phyloP scores from a whole-genome alignment of 1,140 invertebrate genomes.

The Protaetia brevitarsis region DNA sequence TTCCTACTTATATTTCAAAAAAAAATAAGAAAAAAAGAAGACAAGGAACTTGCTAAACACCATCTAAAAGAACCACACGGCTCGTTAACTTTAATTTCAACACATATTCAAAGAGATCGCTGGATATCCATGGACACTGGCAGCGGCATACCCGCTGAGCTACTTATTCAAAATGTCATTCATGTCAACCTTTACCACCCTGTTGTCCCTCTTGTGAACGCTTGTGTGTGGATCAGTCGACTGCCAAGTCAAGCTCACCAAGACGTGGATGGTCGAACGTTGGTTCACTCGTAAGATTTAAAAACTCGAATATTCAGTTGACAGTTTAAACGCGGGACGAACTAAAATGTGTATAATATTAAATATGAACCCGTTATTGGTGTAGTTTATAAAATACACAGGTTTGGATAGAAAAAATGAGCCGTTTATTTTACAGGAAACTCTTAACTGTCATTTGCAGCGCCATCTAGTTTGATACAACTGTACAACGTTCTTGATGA shows the following conservation, averaged over 20 bases:
- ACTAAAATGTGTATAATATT: neutral
- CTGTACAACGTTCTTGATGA: too few species aligned
- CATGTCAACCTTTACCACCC: constrained; percentile 25
- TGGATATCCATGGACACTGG: constrained; percentile 7
- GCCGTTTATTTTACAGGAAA: too few species aligned
- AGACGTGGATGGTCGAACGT: too few species aligned
- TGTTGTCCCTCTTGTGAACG: neutral
- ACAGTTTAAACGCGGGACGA: neutral
- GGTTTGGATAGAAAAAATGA: too few species aligned
- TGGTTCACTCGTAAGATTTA: neutral
- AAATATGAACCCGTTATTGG: neutral
- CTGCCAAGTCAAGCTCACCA: neutral
- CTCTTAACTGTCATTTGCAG: too few species aligned
- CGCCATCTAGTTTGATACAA: too few species aligned
- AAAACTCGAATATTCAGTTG: constrained; percentile 22
- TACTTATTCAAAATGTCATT: constrained; percentile 31
- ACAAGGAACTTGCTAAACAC: too few species aligned
- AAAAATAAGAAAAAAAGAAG: neutral
- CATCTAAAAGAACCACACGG: too few species aligned
- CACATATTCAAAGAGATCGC: constrained; percentile 26
- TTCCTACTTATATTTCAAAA: too few species aligned
- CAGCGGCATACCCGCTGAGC: constrained; percentile 25
- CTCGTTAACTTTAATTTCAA: constrained; percentile 26
- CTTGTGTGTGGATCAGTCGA: neutral
- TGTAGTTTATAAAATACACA: neutral